phyloP scores from a whole-genome alignment of 37 sponge, comb jelly and placozoan species.

The Cladorhizidae sp. region DNA sequence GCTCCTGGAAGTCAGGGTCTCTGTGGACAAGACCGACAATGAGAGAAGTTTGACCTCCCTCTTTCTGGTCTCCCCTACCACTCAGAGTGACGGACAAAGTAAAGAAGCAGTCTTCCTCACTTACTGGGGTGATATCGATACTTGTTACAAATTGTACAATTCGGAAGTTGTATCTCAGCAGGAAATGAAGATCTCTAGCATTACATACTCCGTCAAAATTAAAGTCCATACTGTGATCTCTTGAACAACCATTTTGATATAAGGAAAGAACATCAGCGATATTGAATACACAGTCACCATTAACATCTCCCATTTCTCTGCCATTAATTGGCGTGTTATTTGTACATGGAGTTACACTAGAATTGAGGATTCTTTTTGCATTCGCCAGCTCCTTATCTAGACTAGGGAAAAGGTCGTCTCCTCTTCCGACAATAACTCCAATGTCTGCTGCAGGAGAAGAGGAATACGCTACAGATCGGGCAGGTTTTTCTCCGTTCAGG shows the following conservation, averaged over 20 bases:
- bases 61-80: constrained; percentile 25
- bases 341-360: constrained; percentile 25
- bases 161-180: constrained; percentile 47
- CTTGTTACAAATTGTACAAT: constrained; percentile 41
- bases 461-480: not conserved
- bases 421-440: constrained; percentile 25
- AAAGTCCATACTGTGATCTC: constrained; percentile 22
- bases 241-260: constrained; percentile 2
- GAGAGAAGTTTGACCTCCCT: constrained; percentile 10
- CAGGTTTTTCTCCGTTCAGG: constrained; percentile 18
- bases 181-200: constrained; percentile 41
- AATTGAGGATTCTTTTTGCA: not conserved
- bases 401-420: constrained; percentile 10
- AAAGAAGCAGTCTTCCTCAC: constrained; percentile 49
- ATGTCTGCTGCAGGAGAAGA: constrained; percentile 54
- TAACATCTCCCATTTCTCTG: constrained; percentile 56
- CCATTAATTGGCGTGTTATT: constrained; percentile 8
- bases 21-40: constrained; percentile 45
- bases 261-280: constrained; percentile 45
- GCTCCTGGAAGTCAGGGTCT: constrained; percentile 23
- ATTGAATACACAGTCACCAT: constrained; percentile 79
- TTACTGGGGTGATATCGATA: constrained; percentile 33
- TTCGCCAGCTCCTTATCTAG: not conserved
- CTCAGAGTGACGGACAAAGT: constrained; percentile 25
- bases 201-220: constrained; percentile 59